Evolutionary conservation across 2,113 vertebrate genomes (phyloP).

Genomic region (Chaetorhynchus papuensis): DNA sequence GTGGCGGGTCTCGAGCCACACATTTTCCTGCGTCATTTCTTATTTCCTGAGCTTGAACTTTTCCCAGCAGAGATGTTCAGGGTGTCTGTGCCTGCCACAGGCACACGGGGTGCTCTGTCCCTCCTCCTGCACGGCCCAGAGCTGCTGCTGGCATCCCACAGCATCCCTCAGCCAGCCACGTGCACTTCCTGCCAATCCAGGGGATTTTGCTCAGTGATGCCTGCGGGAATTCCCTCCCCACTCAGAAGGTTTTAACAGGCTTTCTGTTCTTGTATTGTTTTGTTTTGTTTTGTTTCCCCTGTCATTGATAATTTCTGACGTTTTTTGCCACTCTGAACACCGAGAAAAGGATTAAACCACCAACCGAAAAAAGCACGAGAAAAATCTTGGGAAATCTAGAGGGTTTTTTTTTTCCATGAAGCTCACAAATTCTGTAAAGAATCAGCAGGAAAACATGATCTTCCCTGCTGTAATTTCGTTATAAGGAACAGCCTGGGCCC

Average conservation of each 20-base stretch:
- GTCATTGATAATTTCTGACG: background rate
- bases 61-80: background rate
- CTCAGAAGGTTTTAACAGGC: background rate
- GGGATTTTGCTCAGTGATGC: background rate
- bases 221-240: background rate
- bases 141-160: background rate
- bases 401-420: background rate
- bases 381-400: background rate
- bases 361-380: background rate
- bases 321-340: background rate
- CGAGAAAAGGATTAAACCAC: background rate
- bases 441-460: background rate
- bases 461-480: background rate
- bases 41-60: background rate
- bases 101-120: fast-evolving
- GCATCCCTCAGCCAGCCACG: background rate
- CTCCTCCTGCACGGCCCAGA: background rate
- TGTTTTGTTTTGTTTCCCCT: background rate
- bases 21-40: background rate
- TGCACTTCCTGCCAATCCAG: background rate
- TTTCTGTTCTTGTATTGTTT: background rate
- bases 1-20: background rate
- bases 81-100: background rate
- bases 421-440: background rate
- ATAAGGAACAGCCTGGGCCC: background rate